A percentile compares a stretch with the other conserved stretches of the same genome.
These are phyloP conservation scores for Nymphalis c-album DNA, from an alignment of 2,888 invertebrate species.

Conservation along the genomic window DNA sequence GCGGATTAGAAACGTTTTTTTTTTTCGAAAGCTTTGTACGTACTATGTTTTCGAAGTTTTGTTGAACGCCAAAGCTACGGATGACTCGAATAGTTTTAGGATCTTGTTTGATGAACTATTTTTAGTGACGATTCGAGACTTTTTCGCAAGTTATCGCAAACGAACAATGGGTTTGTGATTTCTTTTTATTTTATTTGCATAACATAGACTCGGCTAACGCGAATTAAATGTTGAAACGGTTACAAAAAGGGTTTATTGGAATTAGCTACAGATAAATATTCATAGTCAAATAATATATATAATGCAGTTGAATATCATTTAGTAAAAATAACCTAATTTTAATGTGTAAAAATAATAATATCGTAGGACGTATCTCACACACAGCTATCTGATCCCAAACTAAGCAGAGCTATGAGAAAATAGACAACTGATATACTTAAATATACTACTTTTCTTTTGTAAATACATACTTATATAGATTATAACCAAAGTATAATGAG, in stretches of 20 bases:
- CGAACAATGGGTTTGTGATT: conserved; percentile 5
- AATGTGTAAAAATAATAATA: no score
- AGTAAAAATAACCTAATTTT: no score
- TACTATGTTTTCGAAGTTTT: conserved; percentile 18
- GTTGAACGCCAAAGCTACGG: conserved; percentile 19
- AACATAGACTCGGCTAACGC: not conserved
- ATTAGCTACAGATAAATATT: not conserved
- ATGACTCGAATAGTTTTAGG: conserved; percentile 11
- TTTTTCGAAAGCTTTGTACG: conserved; percentile 20
- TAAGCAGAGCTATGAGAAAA: no score
- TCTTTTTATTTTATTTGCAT: conserved; percentile 7
- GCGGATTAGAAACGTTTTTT: conserved; percentile 61
- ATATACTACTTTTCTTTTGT: no score
- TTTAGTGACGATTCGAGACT: conserved; percentile 22
- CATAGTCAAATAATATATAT: no score
- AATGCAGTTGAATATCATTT: no score
- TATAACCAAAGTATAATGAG: no score
- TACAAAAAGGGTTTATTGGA: not conserved
- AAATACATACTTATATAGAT: no score
- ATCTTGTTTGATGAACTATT: conserved; percentile 30
- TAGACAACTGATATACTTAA: no score
- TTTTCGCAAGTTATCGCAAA: conserved; percentile 14
- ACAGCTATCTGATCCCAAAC: no score
- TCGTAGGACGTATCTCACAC: no score
- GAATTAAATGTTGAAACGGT: not conserved